A percentile compares a stretch with the other conserved stretches of the same genome.
Conservation (phyloP, 2,888 invertebrate species). For the Capitulum mitella region DNA sequence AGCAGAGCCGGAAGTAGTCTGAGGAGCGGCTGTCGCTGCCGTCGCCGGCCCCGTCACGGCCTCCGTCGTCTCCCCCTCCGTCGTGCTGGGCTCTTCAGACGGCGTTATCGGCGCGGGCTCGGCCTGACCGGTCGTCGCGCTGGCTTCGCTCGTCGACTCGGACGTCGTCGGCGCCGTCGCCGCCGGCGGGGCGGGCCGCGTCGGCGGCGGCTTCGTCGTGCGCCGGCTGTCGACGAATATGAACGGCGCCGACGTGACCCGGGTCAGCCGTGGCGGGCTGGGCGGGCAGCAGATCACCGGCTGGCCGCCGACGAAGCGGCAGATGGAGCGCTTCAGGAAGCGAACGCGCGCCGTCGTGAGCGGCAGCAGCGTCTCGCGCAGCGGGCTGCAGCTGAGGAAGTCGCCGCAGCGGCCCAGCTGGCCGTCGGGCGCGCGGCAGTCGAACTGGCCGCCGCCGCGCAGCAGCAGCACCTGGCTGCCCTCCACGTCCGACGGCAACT, state of each 20-base stretch:
- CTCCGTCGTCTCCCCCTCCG: no score
- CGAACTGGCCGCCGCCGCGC: background rate
- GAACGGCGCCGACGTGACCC: background rate
- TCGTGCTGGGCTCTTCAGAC: no score
- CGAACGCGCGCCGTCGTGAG: constrained; percentile 48
- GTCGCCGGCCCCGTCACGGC: no score
- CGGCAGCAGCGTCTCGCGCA: constrained; percentile 41
- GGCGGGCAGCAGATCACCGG: background rate
- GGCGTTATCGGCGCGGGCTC: no score
- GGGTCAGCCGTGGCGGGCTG: background rate
- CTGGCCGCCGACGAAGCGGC: background rate
- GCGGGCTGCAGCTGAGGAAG: background rate
- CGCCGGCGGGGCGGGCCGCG: background rate
- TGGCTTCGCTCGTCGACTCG: no score
- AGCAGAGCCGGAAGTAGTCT: no score
- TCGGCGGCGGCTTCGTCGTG: background rate
- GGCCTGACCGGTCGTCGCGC: no score
- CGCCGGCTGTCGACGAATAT: background rate
- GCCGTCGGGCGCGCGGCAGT: background rate
- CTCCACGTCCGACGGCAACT: background rate
- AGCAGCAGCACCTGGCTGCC: background rate
- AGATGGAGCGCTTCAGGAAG: constrained; percentile 53
- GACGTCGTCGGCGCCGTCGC: background rate
- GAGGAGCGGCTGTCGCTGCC: no score
- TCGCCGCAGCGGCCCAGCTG: background rate